A percentile compares a stretch with the other conserved stretches of the same genome.
phyloP scores from a whole-genome alignment of 2,113 vertebrate species.

The Leiothrix lutea region DNA sequence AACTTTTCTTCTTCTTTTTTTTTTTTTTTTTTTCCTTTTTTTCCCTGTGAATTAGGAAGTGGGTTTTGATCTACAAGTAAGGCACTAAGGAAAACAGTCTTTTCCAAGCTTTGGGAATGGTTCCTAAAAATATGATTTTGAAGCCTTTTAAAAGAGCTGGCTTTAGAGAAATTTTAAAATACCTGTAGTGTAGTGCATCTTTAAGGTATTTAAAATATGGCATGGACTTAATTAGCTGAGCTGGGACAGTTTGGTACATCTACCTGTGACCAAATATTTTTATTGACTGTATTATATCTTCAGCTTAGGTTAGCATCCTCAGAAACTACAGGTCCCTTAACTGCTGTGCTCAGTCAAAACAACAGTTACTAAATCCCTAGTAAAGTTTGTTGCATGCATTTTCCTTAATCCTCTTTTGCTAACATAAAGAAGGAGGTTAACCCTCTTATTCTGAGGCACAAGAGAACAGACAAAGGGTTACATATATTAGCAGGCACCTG shows the following conservation, averaged over 20 bases:
- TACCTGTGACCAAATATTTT: background rate
- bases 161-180: background rate
- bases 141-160: background rate
- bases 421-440: background rate
- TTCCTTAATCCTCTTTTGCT: background rate
- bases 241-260: background rate
- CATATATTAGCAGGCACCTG: accelerated
- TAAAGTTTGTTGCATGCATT: background rate
- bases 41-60: accelerated
- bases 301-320: background rate
- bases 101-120: background rate
- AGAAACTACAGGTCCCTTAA: background rate
- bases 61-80: background rate
- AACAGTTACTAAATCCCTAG: background rate
- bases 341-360: background rate
- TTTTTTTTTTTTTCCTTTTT: accelerated
- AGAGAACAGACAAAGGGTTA: background rate
- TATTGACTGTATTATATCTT: background rate
- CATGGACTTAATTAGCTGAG: background rate
- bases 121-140: background rate
- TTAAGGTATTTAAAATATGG: background rate
- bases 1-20: background rate
- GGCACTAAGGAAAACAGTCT: background rate
- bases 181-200: background rate
- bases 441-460: background rate